Conservation (phyloP, 2,888 invertebrate species). For the Endotricha flammealis region DNA sequence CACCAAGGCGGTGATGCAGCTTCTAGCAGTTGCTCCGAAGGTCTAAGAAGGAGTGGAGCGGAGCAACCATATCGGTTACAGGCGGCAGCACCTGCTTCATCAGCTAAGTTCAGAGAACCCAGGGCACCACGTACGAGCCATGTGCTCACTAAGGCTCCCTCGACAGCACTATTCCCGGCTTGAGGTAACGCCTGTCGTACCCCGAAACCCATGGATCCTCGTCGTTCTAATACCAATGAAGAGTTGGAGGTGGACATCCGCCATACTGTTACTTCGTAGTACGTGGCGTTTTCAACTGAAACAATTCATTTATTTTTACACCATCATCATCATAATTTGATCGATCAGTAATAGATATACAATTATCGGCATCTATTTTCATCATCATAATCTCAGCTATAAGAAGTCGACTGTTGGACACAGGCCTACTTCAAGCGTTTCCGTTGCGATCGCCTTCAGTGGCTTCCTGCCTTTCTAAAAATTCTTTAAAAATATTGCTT, state of each 20-base stretch:
- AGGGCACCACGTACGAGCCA: slow-evolving; percentile 52
- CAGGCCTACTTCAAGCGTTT: too few species aligned
- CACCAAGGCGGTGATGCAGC: slow-evolving; percentile 64
- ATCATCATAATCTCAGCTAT: too few species aligned
- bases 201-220: slow-evolving; percentile 60
- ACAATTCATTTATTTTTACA: slow-evolving; percentile 5
- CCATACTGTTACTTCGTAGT: slow-evolving; percentile 70
- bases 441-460: too few species aligned
- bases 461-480: too few species aligned
- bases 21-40: slow-evolving; percentile 52
- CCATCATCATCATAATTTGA: too few species aligned
- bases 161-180: slow-evolving; percentile 25
- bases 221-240: slow-evolving; percentile 52
- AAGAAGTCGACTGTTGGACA: too few species aligned
- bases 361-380: too few species aligned
- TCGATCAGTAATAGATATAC: too few species aligned
- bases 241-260: slow-evolving; percentile 62
- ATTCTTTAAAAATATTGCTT: too few species aligned
- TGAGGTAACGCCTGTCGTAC: slow-evolving; percentile 50
- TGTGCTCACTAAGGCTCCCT: slow-evolving; percentile 11
- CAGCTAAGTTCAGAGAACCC: slow-evolving; percentile 47
- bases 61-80: slow-evolving; percentile 71
- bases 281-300: slow-evolving; percentile 68
- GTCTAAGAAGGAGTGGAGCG: slow-evolving; percentile 49
- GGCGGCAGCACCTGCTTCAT: slow-evolving; percentile 64